Evolutionary conservation across 1,140 invertebrate species (phyloP).

Genomic region (Caenorhabditis inopinata): DNA sequence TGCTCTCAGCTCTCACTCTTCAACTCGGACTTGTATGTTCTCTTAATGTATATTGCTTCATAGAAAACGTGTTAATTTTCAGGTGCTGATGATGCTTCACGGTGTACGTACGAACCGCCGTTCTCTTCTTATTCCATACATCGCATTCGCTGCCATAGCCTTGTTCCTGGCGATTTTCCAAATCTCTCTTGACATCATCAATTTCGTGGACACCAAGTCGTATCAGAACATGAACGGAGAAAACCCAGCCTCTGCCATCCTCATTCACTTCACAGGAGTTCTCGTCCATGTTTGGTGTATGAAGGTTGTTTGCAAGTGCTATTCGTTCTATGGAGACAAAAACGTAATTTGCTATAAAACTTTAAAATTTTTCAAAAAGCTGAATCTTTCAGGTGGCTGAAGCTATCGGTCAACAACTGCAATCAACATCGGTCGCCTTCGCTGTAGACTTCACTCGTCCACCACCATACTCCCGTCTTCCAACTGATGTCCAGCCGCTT

Average conservation of each 20-base stretch:
- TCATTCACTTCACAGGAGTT: conserved; percentile 59
- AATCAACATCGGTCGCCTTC: conserved; percentile 61
- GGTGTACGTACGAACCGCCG: conserved; percentile 58
- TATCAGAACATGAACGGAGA: conserved; percentile 8
- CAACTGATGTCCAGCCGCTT: conserved; percentile 42
- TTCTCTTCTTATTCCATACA: conserved; percentile 58
- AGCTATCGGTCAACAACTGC: conserved; percentile 62
- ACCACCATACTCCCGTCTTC: conserved; percentile 53
- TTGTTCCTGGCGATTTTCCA: conserved; percentile 59
- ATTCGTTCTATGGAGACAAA: conserved; percentile 63
- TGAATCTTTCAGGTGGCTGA: conserved; percentile 58
- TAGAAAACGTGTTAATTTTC: background rate
- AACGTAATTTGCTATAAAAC: conserved; percentile 46
- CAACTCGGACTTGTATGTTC: conserved; percentile 57
- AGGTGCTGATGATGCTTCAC: conserved; percentile 60
- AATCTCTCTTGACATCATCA: conserved; percentile 39
- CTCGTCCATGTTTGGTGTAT: conserved; percentile 64
- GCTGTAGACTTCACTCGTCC: conserved; percentile 64
- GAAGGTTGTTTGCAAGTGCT: conserved; percentile 64
- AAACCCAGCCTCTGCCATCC: conserved; percentile 38
- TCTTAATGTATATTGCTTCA: background rate
- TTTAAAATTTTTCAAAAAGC: background rate
- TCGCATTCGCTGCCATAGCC: conserved; percentile 62
- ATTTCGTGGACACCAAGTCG: conserved; percentile 37
- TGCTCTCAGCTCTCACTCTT: conserved; percentile 53